phyloP scores from a whole-genome alignment of 1,140 invertebrate species.

The Drosophila bipectinata region DNA sequence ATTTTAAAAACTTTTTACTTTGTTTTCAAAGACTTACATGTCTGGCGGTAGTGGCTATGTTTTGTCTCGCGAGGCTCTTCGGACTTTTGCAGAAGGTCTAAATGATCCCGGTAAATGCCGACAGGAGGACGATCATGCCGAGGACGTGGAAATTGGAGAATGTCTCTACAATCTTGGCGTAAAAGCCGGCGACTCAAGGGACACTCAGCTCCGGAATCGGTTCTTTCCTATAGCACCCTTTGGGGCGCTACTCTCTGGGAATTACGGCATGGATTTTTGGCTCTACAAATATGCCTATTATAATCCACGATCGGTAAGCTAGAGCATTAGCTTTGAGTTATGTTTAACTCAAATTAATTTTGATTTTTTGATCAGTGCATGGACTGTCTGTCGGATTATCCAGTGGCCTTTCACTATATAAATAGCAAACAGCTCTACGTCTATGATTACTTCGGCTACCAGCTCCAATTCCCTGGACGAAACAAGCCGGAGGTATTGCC shows the following conservation, averaged over 20 bases:
- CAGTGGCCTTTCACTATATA: constrained; percentile 98
- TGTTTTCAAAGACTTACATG: constrained; percentile 91
- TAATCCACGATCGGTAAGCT: constrained; percentile 89
- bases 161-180: constrained; percentile 94
- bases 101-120: constrained; percentile 77
- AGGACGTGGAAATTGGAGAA: constrained; percentile 96
- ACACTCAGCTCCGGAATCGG: constrained; percentile 91
- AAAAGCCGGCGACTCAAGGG: constrained; percentile 92
- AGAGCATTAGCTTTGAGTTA: too few species aligned
- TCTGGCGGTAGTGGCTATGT: constrained; percentile 97
- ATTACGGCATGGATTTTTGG: constrained; percentile 57
- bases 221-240: constrained; percentile 86
- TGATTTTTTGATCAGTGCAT: constrained; percentile 87
- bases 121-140: constrained; percentile 87
- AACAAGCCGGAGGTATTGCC: constrained; percentile 42
- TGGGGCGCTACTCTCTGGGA: constrained; percentile 30
- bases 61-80: constrained; percentile 91
- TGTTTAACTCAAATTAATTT: not conserved
- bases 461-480: constrained; percentile 92
- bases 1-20: not conserved
- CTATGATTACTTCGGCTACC: constrained; percentile 96
- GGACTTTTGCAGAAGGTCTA: constrained; percentile 89
- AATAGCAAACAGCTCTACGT: constrained; percentile 96
- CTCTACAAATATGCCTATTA: constrained; percentile 84
- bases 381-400: constrained; percentile 97